These are phyloP conservation scores for Ptychadena robeensis DNA, from an alignment of 2,797 vertebrate genomes.

Conservation along the genomic window DNA sequence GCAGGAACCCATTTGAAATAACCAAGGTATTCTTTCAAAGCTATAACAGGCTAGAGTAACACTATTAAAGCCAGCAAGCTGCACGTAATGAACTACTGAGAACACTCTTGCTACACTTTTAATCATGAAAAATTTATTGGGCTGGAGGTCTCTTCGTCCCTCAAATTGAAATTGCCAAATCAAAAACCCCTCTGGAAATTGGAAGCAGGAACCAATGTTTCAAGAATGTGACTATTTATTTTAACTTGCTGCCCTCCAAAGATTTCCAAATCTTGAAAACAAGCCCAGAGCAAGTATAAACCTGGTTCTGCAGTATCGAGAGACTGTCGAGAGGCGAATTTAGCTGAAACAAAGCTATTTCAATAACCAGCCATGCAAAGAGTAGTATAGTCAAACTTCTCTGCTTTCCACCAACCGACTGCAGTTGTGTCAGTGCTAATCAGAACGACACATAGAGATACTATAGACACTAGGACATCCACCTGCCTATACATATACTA, in stretches of 20 bases:
- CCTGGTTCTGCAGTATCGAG: slow-evolving; percentile 46
- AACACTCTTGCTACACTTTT: slow-evolving; percentile 62
- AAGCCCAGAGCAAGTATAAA: slow-evolving; percentile 54
- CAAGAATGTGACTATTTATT: slow-evolving; percentile 57
- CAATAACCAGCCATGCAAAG: slow-evolving; percentile 28
- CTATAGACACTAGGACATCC: background rate
- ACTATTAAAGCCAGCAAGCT: slow-evolving; percentile 65
- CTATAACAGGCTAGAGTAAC: slow-evolving; percentile 61
- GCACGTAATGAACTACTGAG: slow-evolving; percentile 63
- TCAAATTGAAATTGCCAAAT: slow-evolving; percentile 59
- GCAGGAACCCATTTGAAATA: slow-evolving; percentile 63
- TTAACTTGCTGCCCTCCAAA: slow-evolving; percentile 52
- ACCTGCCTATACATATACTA: background rate
- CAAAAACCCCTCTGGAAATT: slow-evolving; percentile 64
- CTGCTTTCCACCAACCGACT: slow-evolving; percentile 2
- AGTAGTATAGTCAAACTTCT: slow-evolving; percentile 22
- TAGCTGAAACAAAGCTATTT: slow-evolving; percentile 52
- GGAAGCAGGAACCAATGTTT: slow-evolving; percentile 55
- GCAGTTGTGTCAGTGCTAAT: slow-evolving; percentile 2
- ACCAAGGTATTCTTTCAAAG: slow-evolving; percentile 55
- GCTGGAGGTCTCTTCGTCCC: slow-evolving; percentile 58
- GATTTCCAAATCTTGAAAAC: slow-evolving; percentile 56
- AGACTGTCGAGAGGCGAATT: slow-evolving; percentile 38
- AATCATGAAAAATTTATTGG: slow-evolving; percentile 64
- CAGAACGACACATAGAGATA: background rate